Percentiles rank a stretch among this genome's conserved stretches.
These are phyloP conservation scores for Campoletis raptor DNA, from an alignment of 2,888 invertebrate genomes.

Conservation along the genomic window DNA sequence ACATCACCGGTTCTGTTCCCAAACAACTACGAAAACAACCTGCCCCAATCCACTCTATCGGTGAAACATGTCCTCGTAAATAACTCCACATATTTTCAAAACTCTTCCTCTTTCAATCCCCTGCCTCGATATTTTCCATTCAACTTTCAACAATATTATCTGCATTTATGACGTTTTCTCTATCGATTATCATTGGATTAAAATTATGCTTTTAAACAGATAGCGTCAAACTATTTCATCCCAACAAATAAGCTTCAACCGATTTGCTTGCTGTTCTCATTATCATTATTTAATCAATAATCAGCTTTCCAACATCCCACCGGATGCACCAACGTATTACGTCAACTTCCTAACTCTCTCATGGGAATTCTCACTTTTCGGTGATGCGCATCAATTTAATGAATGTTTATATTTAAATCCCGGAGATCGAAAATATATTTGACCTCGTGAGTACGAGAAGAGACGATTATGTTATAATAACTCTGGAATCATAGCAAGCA, in stretches of 20 bases:
- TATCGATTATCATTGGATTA: background rate
- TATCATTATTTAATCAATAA: constrained; percentile 61
- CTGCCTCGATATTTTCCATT: background rate
- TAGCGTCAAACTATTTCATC: background rate
- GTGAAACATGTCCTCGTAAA: background rate
- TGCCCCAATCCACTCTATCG: background rate
- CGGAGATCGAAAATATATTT: background rate
- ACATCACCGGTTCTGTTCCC: background rate
- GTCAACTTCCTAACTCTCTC: background rate
- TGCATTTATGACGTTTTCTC: background rate
- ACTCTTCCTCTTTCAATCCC: background rate
- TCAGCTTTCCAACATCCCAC: constrained; percentile 12
- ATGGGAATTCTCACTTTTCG: background rate
- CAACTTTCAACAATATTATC: background rate
- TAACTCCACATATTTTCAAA: background rate
- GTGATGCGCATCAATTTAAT: background rate
- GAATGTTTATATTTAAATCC: background rate
- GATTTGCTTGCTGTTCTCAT: constrained; percentile 7
- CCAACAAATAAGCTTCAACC: constrained; percentile 4
- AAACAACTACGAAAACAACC: constrained; percentile 19
- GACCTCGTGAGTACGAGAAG: background rate
- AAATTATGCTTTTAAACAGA: background rate
- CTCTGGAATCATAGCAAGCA: background rate
- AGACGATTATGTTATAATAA: background rate
- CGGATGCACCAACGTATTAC: constrained; percentile 17